Evolutionary conservation across 2,797 vertebrate genomes (phyloP), one percentile per base, ranked within the genome.

Genomic region (Nasua narica): DNA sequence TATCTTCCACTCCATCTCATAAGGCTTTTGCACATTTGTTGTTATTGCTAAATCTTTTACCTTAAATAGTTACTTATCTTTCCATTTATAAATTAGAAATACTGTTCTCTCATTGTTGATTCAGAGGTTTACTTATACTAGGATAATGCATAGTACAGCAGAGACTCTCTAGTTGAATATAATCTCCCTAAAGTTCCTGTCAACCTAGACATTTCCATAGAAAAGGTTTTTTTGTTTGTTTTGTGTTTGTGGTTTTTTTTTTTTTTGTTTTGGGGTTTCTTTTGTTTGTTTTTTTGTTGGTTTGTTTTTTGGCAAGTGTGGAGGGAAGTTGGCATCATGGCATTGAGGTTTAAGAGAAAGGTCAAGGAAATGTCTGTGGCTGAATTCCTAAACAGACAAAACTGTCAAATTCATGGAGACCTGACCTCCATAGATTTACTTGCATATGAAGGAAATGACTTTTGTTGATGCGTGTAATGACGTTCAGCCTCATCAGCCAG

Each of bases 311-410:
- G 60, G 27, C 32, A 50, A 93, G 3, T 52, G 11, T 94, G 37
- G 56, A 94, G 16, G 16, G 2, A 93, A 67, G 29, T 84, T 60
- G 54, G 6, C 11, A 90, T 87, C 16, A 65, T 35, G 16, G 1
- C 50, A 46, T 7, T 87, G n/a, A 56, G 16, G 9, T 76, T 88
- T 12, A 32, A 6, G 40, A 90, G 87, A 70, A 70, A 11, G 69
- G 25, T 81, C 50, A 74, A 18, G 62, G 54, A 67, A 95, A 87
- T 77, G 21, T 8, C 76, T 54, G 3, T 76, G 27, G 29, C n/a
- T 90, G 50, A 97, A 96, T 89, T 95, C 29, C 79, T 91, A n/a
- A 83, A 29, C 43, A 65, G 37, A 11, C 4, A 76, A 94, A 87
- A 60, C 85, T 37, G 25, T 76, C 67, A 78, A 93, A 90, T 89